Evolutionary conservation across 2,888 invertebrate genomes (phyloP).

Genomic region (Orchesellides sinensis): DNA sequence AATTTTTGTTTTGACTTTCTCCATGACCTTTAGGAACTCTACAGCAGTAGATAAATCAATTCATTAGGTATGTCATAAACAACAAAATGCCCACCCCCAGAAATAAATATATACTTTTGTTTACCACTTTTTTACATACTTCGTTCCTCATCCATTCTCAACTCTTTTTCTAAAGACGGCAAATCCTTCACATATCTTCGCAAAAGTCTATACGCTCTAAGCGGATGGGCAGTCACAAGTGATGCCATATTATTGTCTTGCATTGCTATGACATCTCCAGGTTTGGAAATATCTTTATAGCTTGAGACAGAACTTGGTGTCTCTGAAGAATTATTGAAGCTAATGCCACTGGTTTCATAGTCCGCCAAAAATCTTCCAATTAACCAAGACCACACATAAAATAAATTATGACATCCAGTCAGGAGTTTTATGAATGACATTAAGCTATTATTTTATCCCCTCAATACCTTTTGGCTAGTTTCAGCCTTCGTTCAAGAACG

Average conservation of each 20-base stretch:
- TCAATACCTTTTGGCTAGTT: conserved; percentile 66
- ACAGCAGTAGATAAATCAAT: neutral
- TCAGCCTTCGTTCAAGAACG: conserved; percentile 64
- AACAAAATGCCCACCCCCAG: too few species aligned
- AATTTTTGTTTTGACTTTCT: conserved; percentile 67
- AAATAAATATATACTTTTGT: too few species aligned
- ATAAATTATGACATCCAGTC: too few species aligned
- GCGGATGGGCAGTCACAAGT: conserved; percentile 70
- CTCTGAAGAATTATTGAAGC: too few species aligned
- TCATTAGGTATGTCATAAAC: neutral
- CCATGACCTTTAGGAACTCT: conserved; percentile 71
- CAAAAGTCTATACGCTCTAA: conserved; percentile 71
- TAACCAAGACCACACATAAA: too few species aligned
- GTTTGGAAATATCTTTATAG: conserved; percentile 20
- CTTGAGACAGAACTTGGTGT: too few species aligned
- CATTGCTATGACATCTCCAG: too few species aligned
- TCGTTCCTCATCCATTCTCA: conserved; percentile 71
- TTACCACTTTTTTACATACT: conserved; percentile 65
- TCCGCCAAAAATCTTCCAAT: conserved; percentile 68
- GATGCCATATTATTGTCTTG: too few species aligned
- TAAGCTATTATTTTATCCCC: too few species aligned
- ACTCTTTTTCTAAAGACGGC: conserved; percentile 67
- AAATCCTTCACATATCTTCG: conserved; percentile 68
- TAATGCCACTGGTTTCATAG: conserved; percentile 67
- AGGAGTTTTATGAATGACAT: too few species aligned